Evolutionary conservation across 2,888 invertebrate genomes (phyloP), one percentile per base, ranked within the genome.

Genomic region (Labia minor): DNA sequence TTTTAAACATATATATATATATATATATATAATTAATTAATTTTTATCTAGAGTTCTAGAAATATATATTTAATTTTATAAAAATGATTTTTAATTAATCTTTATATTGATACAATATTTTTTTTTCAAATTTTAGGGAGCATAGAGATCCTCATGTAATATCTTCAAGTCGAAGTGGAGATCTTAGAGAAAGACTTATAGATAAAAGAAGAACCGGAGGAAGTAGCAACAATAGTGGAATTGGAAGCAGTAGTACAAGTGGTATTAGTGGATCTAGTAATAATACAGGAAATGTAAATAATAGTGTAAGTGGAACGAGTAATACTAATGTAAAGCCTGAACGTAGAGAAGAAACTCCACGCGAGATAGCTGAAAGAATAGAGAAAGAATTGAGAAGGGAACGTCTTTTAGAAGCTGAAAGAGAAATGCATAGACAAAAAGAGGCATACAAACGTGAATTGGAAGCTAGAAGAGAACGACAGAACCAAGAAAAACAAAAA

Each of bases 391-490:
- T 86, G 74, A 79, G 90, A 72, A 83, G 85, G 72, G 85, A 86
- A 70, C 85, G 85, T 73, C 77, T 89, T 63, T 75, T 89, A 69
- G 87, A 86, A 76, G 88, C 88, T 73, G 88, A 88, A 73, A 80
- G 89, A 26, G 88, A 91, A 78, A 89, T 87, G 84, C 87, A 87
- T 1, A 83, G 88, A 72, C 83, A 89, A 66, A 90, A 90, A 76
- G 86, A 90, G 75, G 85, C 85, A 66, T 88, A 88, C 0, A 81
- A 87, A 19, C 82, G 83, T 66, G 90, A 90, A 74, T 76, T 90
- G 16, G 88, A 89, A 76, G 86, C 89, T 0, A 81, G 91, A 14
- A 83, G 90, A 62, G 80, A 84, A 73, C 81, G 83, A 70, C 78
- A 83, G 61, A 79, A 73, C 64, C 67, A 72, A 64, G 73, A 73